These are phyloP conservation scores for Falco naumanni DNA, from an alignment of 2,797 vertebrate genomes.

Conservation along the genomic window DNA sequence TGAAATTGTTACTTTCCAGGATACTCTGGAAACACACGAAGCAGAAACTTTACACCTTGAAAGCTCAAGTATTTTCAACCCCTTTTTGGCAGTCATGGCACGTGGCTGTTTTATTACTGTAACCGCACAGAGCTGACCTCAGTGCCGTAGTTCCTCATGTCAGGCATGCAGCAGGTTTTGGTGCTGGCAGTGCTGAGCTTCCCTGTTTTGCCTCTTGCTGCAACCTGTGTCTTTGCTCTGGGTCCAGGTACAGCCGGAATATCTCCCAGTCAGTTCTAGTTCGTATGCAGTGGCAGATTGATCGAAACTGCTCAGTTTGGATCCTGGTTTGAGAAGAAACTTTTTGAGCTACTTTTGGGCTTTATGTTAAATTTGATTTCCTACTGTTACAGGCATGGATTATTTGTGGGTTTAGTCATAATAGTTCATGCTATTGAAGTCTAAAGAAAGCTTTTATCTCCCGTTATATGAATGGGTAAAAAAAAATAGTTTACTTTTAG, in stretches of 20 bases:
- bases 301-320: fast-evolving
- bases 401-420: background rate
- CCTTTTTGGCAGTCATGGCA: background rate
- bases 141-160: background rate
- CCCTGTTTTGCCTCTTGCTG: background rate
- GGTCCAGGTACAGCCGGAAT: background rate
- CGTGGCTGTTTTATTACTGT: background rate
- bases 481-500: background rate
- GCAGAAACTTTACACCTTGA: background rate
- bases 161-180: background rate
- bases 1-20: background rate
- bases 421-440: background rate
- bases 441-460: background rate
- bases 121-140: background rate
- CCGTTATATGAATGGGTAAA: background rate
- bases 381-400: background rate
- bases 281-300: background rate
- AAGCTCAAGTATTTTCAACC: background rate
- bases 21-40: background rate
- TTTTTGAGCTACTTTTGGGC: background rate
- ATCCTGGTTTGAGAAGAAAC: background rate
- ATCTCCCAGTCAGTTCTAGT: background rate
- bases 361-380: background rate
- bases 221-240: background rate
- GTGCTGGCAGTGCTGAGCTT: background rate